A percentile compares a stretch with the other conserved stretches of the same genome.
These are phyloP conservation scores for Butorides virescens DNA, from an alignment of 2,113 vertebrate genomes.

Conservation along the genomic window DNA sequence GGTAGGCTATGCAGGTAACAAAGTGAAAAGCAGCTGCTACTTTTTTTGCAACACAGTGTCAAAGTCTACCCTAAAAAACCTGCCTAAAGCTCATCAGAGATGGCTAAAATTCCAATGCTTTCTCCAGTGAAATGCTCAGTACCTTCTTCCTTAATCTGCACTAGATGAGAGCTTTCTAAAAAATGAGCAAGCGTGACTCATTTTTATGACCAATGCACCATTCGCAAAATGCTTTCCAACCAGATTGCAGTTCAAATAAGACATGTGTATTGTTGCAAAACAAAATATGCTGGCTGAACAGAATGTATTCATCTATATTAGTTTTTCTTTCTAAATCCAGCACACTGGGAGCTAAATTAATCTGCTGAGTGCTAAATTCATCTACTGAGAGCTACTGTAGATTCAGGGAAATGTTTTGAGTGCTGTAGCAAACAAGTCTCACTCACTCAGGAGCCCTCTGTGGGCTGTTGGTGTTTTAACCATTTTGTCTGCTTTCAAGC, in stretches of 20 bases:
- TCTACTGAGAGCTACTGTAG: conserved; percentile 63
- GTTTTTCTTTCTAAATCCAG: conserved; percentile 67
- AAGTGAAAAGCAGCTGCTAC: not conserved
- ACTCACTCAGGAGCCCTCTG: conserved; percentile 74
- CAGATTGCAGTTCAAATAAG: conserved; percentile 66
- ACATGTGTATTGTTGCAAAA: conserved; percentile 68
- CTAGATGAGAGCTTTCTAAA: conserved; percentile 36
- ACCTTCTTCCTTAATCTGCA: conserved; percentile 18
- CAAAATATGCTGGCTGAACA: conserved; percentile 68
- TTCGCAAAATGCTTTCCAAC: conserved; percentile 50
- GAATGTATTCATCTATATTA: conserved; percentile 67
- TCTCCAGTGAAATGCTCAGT: conserved; percentile 20
- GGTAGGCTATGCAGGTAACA: not conserved
- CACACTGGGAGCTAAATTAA: conserved; percentile 65
- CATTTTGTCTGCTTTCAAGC: conserved; percentile 72
- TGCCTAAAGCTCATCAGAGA: not conserved
- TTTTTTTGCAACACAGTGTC: not conserved
- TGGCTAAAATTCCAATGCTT: not conserved
- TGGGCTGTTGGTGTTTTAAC: conserved; percentile 72
- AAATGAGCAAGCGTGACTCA: conserved; percentile 64
- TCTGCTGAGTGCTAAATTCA: conserved; percentile 69
- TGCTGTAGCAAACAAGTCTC: conserved; percentile 58
- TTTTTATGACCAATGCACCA: conserved; percentile 66
- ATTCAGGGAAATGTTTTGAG: conserved; percentile 44
- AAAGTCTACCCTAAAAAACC: not conserved